Evolutionary conservation across 2,888 invertebrate species (phyloP).

Genomic region (Isoperla grammatica): DNA sequence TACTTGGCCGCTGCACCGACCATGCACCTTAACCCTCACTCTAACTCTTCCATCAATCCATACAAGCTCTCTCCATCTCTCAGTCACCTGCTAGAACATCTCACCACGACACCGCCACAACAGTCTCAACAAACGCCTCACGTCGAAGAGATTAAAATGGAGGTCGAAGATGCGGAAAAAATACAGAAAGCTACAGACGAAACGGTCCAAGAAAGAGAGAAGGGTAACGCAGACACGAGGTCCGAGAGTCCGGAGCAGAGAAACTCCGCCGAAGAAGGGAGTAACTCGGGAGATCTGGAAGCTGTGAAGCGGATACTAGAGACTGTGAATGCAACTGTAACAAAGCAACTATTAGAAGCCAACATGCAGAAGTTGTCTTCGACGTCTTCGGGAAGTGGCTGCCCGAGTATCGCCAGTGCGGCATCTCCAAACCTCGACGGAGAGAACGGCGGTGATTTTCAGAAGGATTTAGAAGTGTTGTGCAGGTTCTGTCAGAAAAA

Average conservation of each 20-base stretch:
- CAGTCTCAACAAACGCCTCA: conserved; percentile 14
- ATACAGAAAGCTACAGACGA: conserved; percentile 35
- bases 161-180: conserved; percentile 46
- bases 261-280: conserved; percentile 40
- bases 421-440: conserved; percentile 21
- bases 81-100: conserved; percentile 61
- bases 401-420: conserved; percentile 26
- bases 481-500: conserved; percentile 56
- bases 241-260: conserved; percentile 17
- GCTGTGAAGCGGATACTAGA: conserved; percentile 67
- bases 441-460: conserved; percentile 6
- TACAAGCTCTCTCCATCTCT: conserved; percentile 55
- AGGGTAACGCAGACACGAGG: conserved; percentile 11
- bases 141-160: conserved; percentile 45
- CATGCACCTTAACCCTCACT: conserved; percentile 44
- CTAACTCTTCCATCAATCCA: conserved; percentile 31
- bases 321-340: conserved; percentile 68
- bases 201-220: background rate
- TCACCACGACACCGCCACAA: conserved; percentile 40
- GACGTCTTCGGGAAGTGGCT: conserved; percentile 45
- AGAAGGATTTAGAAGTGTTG: conserved; percentile 39
- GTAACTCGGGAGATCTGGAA: conserved; percentile 48
- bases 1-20: conserved; percentile 46
- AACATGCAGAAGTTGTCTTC: conserved; percentile 59
- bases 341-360: conserved; percentile 65